A percentile compares a stretch with the other conserved stretches of the same genome.
Conservation (phyloP, 2,797 vertebrate genomes). For the Scolopax bukidnonensis region DNA sequence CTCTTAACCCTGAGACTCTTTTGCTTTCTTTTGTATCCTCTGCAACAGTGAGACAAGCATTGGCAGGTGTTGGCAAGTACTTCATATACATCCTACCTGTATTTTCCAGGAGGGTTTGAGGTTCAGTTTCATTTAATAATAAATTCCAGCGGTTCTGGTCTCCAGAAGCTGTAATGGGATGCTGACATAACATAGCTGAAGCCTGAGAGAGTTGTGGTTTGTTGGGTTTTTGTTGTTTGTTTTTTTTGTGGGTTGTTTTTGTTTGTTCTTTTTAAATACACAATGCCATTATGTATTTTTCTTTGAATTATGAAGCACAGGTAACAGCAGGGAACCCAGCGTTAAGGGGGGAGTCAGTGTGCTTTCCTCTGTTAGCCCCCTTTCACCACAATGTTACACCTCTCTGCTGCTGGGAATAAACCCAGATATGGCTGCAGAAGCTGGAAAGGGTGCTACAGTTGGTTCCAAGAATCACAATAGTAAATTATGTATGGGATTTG, state of each 20-base stretch:
- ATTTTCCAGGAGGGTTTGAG: background rate
- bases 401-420: background rate
- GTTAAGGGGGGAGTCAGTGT: background rate
- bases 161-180: background rate
- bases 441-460: background rate
- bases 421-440: background rate
- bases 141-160: background rate
- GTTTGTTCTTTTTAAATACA: background rate
- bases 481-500: background rate
- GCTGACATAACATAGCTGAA: background rate
- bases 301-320: background rate
- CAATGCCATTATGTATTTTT: background rate
- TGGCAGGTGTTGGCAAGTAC: background rate
- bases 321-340: background rate
- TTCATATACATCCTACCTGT: background rate
- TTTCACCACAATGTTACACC: background rate
- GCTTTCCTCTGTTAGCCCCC: background rate
- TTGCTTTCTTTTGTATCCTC: background rate
- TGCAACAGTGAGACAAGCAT: background rate
- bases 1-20: background rate
- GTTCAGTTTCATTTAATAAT: background rate
- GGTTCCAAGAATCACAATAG: background rate
- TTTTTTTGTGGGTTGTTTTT: background rate
- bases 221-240: background rate
- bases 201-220: background rate